phyloP scores from a whole-genome alignment of 2,888 invertebrate species.

The Icerya purchasi region DNA sequence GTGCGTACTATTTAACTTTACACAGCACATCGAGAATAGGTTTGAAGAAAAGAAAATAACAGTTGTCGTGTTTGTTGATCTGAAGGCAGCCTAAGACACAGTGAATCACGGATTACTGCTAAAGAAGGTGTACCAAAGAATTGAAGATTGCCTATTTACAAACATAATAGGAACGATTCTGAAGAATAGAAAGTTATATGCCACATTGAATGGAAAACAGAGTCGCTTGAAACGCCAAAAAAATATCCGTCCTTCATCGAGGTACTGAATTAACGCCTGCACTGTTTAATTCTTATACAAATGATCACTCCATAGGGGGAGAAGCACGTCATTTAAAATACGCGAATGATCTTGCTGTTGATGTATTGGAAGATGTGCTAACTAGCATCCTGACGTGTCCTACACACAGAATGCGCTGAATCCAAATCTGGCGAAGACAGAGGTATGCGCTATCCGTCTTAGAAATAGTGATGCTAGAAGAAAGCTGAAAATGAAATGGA shows the following conservation, averaged over 20 bases:
- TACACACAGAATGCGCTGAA: neutral
- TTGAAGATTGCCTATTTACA: neutral
- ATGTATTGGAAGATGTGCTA: neutral
- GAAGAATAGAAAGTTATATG: neutral
- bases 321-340: too few relatives aligned
- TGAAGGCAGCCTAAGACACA: neutral
- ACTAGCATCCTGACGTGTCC: neutral
- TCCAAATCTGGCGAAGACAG: neutral
- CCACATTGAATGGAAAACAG: too few relatives aligned
- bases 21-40: neutral
- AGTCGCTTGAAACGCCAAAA: too few relatives aligned
- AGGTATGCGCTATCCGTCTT: neutral
- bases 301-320: too few relatives aligned
- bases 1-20: neutral
- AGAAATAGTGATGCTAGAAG: neutral
- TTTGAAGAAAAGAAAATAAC: neutral
- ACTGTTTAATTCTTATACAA: too few relatives aligned
- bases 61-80: neutral
- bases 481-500: neutral
- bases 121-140: neutral
- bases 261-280: too few relatives aligned
- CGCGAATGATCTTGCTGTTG: neutral
- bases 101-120: neutral
- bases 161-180: neutral
- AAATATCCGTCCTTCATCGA: too few relatives aligned